Evolutionary conservation across 30 jellyfish, hydroid and myxozoan genomes (phyloP), one percentile per base, ranked within the genome.

Genomic region (Nemopilema nomurai): DNA sequence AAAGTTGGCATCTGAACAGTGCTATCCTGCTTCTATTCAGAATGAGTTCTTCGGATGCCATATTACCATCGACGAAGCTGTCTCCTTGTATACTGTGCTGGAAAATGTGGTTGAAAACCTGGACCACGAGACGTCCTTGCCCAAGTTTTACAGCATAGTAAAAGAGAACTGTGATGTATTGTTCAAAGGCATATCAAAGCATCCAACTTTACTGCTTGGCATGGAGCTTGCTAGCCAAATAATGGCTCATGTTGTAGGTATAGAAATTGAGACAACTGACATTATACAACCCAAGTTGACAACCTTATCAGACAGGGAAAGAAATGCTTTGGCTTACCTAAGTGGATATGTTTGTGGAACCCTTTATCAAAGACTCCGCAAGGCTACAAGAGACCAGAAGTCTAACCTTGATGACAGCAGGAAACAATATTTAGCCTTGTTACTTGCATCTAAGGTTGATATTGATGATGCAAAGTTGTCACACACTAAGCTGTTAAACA

Each of bases 21-120:
- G 86, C 86, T 76, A 76, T 51, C 86, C 86, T 76, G 77, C 26
- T 8, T 32, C 86, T 25, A 62, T 76, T 16, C 75, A 31, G 28
- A 76, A 76, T 29, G 86, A 76, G 62, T 76, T 76, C 57, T 41
- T 41, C 57, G 57, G 57, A 41, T 41, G 13, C 57, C 57, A 41
- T 41, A 23, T 26, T 23, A 23, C 32, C 74, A 21, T 64, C 28
- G 31, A 21, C 74, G 31, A 64, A 21, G 31, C 74, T 27, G 32
- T 64, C 28, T 64, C 31, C 8, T 21, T 23, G 32, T 23, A 64
- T 64, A 21, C 74, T 64, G 32, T 21, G 74, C 32, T 64, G 28
- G 32, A 23, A 64, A 41, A 41, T 41, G 57, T 41, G 57, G 57
- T 41, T 41, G 13, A 6, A 41, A 41, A 41, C 57, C 57, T 41